Conservation (phyloP, 1,140 invertebrate genomes). For the Teleogryllus occipitalis region DNA sequence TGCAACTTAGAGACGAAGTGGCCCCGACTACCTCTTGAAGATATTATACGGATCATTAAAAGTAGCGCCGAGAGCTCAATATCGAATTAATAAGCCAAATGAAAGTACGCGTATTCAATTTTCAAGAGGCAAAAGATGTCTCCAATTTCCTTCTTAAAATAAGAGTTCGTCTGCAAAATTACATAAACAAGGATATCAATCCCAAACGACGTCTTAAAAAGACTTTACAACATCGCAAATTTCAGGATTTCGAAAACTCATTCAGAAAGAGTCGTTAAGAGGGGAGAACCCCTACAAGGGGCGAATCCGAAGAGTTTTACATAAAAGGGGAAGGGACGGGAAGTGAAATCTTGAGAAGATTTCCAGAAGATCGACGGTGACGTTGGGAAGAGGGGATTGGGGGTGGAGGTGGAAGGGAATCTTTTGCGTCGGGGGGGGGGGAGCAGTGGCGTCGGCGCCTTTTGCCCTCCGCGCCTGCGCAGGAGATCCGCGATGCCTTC, state of each 20-base stretch:
- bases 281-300: neutral
- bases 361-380: neutral
- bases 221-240: neutral
- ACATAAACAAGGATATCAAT: neutral
- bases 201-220: neutral
- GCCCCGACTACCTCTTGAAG: too few relatives aligned
- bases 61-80: neutral
- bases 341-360: neutral
- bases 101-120: neutral
- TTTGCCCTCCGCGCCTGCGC: too few relatives aligned
- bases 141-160: neutral
- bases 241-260: conserved; percentile 1
- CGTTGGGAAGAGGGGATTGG: too few relatives aligned
- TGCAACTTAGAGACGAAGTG: too few relatives aligned
- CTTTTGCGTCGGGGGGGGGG: too few relatives aligned
- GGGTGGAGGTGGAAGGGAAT: too few relatives aligned
- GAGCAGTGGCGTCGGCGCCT: too few relatives aligned
- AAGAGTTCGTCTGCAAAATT: neutral
- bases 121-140: neutral
- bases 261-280: conserved; percentile 4
- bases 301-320: neutral
- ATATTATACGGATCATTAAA: neutral
- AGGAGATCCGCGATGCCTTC: neutral
- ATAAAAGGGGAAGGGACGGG: neutral
- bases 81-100: neutral